Base-by-base conservation (phyloP, 2,888 invertebrate genomes). In the Drosophila cracens region DNA sequence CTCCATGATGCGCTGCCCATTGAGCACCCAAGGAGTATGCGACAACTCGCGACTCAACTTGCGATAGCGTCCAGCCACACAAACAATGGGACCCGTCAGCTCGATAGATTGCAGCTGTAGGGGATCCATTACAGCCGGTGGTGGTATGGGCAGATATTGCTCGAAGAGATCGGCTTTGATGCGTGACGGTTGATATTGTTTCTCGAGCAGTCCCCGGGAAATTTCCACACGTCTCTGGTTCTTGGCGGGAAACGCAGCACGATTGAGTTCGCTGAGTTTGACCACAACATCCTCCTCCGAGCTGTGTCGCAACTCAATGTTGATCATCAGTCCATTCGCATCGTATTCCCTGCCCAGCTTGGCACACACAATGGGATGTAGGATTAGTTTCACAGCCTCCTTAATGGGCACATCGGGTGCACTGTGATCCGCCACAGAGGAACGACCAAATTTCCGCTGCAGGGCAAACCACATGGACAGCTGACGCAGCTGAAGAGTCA, bases 1-100 rank as follows among this genome's bases (percentile, higher is more conserved):
- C 79, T 96, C 96, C 94, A 97, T 95, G 80, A 96, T 95, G 61
- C 97, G 94, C 74, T 95, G 94, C 0, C 98, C 97, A 80, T 96
- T 95, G 62, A 98, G 94, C 10, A 88, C 64, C 87, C 87, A 88
- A 1, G 99, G 99, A 0, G 98, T 98, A 94, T 99, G 99, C 59
- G 98, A 97, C 34, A 99, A 93, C 76, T 95, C 94, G 57, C 99
- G 94, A 4, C 97, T 97, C 89, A 96, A 95, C 93, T 99, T 99
- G 79, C 96, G 95, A 92, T 99, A 99, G 61, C 98, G 86, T 4
- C 93, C 93, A 0, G 93, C 93, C 10, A 93, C 86, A 67, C 91
- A 93, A 0, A 93, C 87, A 11, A 92, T 90, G 3, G 93, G 93
- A 1, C 93, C 93, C 0, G 73, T 68, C 4, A 93, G 75, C 4